phyloP scores from a whole-genome alignment of 1,140 invertebrate species.

The Charaxes varanes region DNA sequence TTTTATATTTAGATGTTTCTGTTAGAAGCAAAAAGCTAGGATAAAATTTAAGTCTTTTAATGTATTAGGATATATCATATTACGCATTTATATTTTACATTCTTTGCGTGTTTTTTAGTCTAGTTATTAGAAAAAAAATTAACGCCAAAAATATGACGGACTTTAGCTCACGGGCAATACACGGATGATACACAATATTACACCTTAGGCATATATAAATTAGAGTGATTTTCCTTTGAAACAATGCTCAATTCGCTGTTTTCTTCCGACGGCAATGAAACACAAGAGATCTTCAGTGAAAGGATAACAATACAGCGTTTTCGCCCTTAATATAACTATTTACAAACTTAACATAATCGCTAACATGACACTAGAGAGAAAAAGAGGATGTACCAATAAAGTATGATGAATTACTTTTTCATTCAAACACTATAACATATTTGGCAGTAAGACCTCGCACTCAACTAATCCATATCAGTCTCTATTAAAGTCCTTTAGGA shows the following conservation, averaged over 20 bases:
- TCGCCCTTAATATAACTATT: slow-evolving; percentile 45
- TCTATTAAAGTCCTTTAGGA: slow-evolving; percentile 7
- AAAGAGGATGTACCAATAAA: slow-evolving; percentile 1
- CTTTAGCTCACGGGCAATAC: too few species aligned
- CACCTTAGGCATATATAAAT: too few species aligned
- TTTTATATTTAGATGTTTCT: too few species aligned
- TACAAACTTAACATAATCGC: slow-evolving; percentile 26
- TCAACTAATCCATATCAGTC: slow-evolving; percentile 7
- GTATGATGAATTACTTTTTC: neutral
- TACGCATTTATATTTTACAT: too few species aligned
- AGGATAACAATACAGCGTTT: slow-evolving; percentile 66
- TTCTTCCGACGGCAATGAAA: slow-evolving; percentile 60
- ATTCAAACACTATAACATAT: neutral
- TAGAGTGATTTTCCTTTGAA: too few species aligned
- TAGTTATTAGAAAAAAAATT: too few species aligned
- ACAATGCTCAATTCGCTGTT: slow-evolving; percentile 42
- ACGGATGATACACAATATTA: too few species aligned
- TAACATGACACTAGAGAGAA: slow-evolving; percentile 4
- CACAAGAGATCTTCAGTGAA: slow-evolving; percentile 72
- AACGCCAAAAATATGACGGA: too few species aligned
- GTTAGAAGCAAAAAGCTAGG: neutral
- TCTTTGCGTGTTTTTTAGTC: too few species aligned
- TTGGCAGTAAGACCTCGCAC: slow-evolving; percentile 8
- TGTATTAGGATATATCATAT: too few species aligned
- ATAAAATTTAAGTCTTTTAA: slow-evolving; percentile 3